These are phyloP conservation scores for Philereme transversata DNA, from an alignment of 2,888 invertebrate species.

Conservation along the genomic window DNA sequence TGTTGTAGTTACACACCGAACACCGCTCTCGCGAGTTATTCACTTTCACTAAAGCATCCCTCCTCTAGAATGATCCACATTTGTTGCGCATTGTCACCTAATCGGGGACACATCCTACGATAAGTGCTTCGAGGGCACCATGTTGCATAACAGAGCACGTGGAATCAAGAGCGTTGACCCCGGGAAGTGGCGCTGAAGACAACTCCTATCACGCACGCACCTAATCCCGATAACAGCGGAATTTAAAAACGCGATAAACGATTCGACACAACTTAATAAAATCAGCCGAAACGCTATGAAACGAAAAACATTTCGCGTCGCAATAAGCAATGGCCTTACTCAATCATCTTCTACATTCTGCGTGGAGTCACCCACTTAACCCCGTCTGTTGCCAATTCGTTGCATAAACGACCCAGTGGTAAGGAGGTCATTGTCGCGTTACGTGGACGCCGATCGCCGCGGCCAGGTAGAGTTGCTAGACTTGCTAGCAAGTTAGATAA, in stretches of 20 bases:
- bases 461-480: constrained; percentile 48
- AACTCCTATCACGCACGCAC: constrained; percentile 62
- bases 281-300: constrained; percentile 32
- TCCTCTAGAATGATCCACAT: constrained; percentile 39
- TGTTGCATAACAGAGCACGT: constrained; percentile 72
- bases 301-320: constrained; percentile 38
- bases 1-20: constrained; percentile 46
- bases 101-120: constrained; percentile 47
- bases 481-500: constrained; percentile 68
- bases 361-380: constrained; percentile 67
- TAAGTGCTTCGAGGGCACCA: constrained; percentile 47
- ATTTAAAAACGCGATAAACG: constrained; percentile 62
- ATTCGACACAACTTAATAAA: constrained; percentile 47
- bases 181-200: constrained; percentile 63
- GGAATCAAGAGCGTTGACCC: constrained; percentile 69
- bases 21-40: constrained; percentile 52
- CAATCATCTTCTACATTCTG: constrained; percentile 64
- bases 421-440: constrained; percentile 78
- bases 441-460: constrained; percentile 50
- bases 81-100: constrained; percentile 45
- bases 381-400: constrained; percentile 65
- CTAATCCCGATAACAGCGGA: constrained; percentile 61
- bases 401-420: constrained; percentile 80
- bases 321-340: constrained; percentile 60
- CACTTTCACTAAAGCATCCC: constrained; percentile 61